A percentile compares a stretch with the other conserved stretches of the same genome.
phyloP scores from a whole-genome alignment of 2,797 vertebrate species.

The Arnoldichthys spilopterus region DNA sequence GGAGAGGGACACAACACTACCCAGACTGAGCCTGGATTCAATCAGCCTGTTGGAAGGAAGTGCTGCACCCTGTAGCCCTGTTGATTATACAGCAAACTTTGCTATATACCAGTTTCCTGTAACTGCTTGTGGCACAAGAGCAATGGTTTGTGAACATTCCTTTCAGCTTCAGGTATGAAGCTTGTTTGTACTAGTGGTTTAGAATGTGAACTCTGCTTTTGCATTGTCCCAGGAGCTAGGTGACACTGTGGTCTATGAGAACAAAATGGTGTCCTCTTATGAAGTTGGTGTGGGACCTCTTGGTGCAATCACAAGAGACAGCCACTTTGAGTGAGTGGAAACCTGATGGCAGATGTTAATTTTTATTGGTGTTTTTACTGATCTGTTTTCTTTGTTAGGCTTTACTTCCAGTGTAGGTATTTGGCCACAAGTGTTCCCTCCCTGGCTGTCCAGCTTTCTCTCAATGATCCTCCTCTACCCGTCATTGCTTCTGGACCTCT shows the following conservation, averaged over 20 bases:
- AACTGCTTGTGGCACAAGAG: slow-evolving; percentile 66
- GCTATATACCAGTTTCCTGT: slow-evolving; percentile 74
- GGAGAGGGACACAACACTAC: slow-evolving; percentile 70
- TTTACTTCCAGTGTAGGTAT: slow-evolving; percentile 72
- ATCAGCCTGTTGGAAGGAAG: slow-evolving; percentile 51
- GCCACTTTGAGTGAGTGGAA: slow-evolving; percentile 66
- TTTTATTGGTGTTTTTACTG: not conserved
- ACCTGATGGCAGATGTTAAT: not conserved
- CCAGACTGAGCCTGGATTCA: slow-evolving; percentile 62
- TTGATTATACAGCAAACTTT: slow-evolving; percentile 64
- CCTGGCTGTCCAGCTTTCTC: slow-evolving; percentile 58
- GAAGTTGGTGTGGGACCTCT: slow-evolving; percentile 61
- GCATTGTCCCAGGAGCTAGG: slow-evolving; percentile 61
- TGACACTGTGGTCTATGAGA: slow-evolving; percentile 70
- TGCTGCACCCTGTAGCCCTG: slow-evolving; percentile 54
- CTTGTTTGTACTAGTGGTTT: not conserved
- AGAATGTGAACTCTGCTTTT: not conserved
- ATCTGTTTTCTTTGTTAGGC: slow-evolving; percentile 42
- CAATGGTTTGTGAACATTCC: slow-evolving; percentile 55
- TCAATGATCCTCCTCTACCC: slow-evolving; percentile 51
- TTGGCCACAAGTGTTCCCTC: slow-evolving; percentile 46
- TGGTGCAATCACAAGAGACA: slow-evolving; percentile 75
- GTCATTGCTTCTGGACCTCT: slow-evolving; percentile 66
- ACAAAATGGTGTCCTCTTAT: slow-evolving; percentile 63
- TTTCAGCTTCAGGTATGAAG: not conserved